These are phyloP conservation scores for Cyprinodon brontotheroides DNA, from an alignment of 2,113 vertebrate genomes.

Conservation along the genomic window DNA sequence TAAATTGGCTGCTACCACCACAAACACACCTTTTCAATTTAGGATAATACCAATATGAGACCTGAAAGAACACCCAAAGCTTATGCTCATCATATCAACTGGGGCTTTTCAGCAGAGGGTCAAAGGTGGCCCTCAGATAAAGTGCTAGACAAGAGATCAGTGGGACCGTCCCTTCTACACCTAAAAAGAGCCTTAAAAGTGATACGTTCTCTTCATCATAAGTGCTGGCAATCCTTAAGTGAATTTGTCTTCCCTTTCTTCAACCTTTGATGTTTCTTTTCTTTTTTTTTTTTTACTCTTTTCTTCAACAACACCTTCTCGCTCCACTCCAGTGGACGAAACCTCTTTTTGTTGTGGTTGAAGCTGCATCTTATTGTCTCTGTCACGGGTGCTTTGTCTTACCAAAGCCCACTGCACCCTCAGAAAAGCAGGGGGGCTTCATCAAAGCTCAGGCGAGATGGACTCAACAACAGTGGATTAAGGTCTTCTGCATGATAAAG, in stretches of 20 bases:
- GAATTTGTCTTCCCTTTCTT: constrained; percentile 81
- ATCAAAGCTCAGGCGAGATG: constrained; percentile 96
- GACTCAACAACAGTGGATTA: constrained; percentile 99
- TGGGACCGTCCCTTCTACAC: constrained; percentile 80
- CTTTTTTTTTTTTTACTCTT: constrained; percentile 54
- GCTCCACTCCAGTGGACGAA: constrained; percentile 80
- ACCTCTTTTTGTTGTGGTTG: constrained; percentile 80
- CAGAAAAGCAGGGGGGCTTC: constrained; percentile 84
- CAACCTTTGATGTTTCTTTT: constrained; percentile 75
- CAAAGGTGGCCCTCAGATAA: constrained; percentile 96
- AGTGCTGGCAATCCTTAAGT: constrained; percentile 58
- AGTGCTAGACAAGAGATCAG: constrained; percentile 98
- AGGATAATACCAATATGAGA: constrained; percentile 87
- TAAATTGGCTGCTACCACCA: constrained; percentile 90
- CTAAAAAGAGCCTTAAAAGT: constrained; percentile 67
- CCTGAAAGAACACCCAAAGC: constrained; percentile 92
- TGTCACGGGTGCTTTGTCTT: constrained; percentile 99
- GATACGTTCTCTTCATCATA: constrained; percentile 69
- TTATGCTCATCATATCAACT: constrained; percentile 89
- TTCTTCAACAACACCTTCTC: constrained; percentile 70
- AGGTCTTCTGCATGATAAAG: constrained; percentile 99
- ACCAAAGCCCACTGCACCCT: constrained; percentile 90
- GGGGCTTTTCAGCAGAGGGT: constrained; percentile 89
- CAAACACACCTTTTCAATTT: constrained; percentile 90
- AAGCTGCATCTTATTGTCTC: constrained; percentile 95